A percentile compares a stretch with the other conserved stretches of the same genome.
Evolutionary conservation across 2,113 vertebrate genomes (phyloP).

Genomic region (Hystrix cristata): DNA sequence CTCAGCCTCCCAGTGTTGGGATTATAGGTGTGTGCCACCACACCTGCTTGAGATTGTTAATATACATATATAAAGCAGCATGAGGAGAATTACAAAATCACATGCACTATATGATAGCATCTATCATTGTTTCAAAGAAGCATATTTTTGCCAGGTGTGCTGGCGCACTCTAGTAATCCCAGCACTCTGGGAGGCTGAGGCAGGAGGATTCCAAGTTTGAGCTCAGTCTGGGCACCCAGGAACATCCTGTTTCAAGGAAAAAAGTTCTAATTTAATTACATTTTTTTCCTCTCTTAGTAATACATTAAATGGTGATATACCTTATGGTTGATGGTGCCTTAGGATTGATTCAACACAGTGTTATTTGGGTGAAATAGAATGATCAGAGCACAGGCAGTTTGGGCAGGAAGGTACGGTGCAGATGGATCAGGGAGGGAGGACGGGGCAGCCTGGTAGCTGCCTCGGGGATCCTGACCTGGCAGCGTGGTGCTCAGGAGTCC

Average conservation of each 20-base stretch:
- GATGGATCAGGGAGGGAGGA: background rate
- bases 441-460: background rate
- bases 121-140: background rate
- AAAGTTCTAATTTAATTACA: background rate
- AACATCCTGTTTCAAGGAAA: background rate
- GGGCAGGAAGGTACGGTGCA: background rate
- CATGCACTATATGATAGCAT: background rate
- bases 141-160: background rate
- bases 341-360: background rate
- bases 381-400: background rate
- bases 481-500: conserved; percentile 90
- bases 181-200: background rate
- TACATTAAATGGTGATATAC: background rate
- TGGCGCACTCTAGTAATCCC: background rate
- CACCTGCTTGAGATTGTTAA: background rate
- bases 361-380: background rate
- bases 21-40: background rate
- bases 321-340: background rate
- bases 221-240: background rate
- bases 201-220: background rate
- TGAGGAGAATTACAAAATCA: background rate
- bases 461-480: conserved; percentile 83
- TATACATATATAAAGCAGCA: background rate
- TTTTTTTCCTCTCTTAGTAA: background rate
- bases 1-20: background rate